Percentiles rank a stretch among this genome's conserved stretches.
Conservation (phyloP, 64 coral and sea anemone genomes). For the Acropora tenuis region DNA sequence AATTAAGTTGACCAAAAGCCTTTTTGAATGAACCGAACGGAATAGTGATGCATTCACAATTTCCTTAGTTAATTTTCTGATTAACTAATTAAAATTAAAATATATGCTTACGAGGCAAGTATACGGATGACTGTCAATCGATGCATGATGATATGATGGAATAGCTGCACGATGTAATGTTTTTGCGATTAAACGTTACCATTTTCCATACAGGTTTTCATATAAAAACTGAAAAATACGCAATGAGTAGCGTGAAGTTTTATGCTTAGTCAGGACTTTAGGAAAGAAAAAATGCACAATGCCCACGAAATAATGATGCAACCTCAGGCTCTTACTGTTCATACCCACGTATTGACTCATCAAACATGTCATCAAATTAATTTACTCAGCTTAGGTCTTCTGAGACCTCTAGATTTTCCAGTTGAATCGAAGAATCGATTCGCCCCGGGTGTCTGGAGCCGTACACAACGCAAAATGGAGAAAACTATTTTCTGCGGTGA, state of each 20-base stretch:
- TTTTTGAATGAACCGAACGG: too few relatives aligned
- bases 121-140: background rate
- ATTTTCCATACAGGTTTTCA: background rate
- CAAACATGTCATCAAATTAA: background rate
- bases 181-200: background rate
- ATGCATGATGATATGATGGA: background rate
- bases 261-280: slow-evolving; percentile 1
- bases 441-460: background rate
- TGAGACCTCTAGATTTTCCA: background rate
- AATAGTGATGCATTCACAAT: background rate
- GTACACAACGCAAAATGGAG: background rate
- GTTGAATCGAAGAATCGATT: background rate
- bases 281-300: background rate
- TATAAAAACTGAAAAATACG: background rate
- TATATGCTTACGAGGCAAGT: background rate
- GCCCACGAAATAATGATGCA: background rate
- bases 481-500: background rate
- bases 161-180: too few relatives aligned
- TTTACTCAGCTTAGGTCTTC: background rate
- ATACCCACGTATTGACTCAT: too few relatives aligned
- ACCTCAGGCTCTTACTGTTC: background rate
- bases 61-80: too few relatives aligned
- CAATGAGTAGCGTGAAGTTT: background rate
- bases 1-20: too few relatives aligned
- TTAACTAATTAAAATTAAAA: background rate